Conservation (phyloP, 2,797 vertebrate genomes). For the Galago senegalensis region DNA sequence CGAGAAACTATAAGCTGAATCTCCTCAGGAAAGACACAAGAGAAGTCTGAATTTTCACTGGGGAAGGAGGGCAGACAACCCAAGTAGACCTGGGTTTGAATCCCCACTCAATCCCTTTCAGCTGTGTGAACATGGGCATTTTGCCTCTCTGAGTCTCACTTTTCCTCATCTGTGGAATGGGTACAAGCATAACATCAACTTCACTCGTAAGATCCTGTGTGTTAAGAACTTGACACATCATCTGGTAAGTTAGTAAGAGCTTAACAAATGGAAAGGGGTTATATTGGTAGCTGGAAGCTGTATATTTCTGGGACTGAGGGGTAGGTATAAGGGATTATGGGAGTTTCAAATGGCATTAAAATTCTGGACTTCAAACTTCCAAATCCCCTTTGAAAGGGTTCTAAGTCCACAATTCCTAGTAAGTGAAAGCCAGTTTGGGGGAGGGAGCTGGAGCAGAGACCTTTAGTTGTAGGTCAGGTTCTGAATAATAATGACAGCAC, state of each 20-base stretch:
- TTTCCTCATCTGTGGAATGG: conserved; percentile 43
- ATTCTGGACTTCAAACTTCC: neutral
- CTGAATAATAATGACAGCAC: neutral
- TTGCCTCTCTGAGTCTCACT: neutral
- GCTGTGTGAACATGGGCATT: neutral
- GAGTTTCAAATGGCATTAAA: neutral
- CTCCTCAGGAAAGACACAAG: neutral
- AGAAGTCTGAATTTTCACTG: conserved; percentile 1
- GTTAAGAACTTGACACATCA: neutral
- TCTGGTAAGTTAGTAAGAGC: neutral
- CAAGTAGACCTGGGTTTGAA: neutral
- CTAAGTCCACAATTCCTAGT: too few relatives aligned
- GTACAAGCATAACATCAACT: neutral
- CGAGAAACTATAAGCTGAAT: neutral
- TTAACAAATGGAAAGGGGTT: too few relatives aligned
- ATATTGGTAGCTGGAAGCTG: neutral
- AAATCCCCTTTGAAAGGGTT: neutral
- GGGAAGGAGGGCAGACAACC: neutral
- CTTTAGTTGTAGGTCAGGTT: neutral
- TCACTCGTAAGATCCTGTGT: neutral
- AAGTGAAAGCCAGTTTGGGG: neutral
- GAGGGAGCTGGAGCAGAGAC: neutral
- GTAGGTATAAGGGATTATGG: neutral
- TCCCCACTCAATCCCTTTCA: neutral
- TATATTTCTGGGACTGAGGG: neutral